Evolutionary conservation across 2,888 invertebrate genomes (phyloP), one percentile per base, ranked within the genome.

Genomic region (Cordilura impudica): DNA sequence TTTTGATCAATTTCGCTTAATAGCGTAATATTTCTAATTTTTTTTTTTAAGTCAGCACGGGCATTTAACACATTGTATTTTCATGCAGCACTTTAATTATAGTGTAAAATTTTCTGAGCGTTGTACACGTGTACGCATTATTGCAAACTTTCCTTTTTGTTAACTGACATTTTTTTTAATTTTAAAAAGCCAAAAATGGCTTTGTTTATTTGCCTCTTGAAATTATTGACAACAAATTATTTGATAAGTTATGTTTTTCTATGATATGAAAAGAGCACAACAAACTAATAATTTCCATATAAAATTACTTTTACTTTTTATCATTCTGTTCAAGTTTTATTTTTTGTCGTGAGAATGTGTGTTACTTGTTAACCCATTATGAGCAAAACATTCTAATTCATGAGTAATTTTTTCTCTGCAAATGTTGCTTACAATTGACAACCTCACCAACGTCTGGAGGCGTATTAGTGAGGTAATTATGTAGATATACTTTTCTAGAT

Each of bases 101-200:
- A n/a, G n/a, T n/a, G n/a, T 14, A 16, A 2, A 65, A 65, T 51
- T 35, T 35, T 16, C 19, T 29, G 23, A 29, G 35, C 31, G 21
- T 10, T 26, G 8, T 19, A 8, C 12, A 10, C 39, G 19, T 19
- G 14, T 19, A 65, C 51, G 65, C 65, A 35, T 65, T 65, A 65
- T 39, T 19, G 21, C 51, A 16, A 51, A 63, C 61, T 63, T 47
- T 49, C 18, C 18, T 19, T 19, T 45, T 51, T n/a, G 26, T 56
- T 31, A 19, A 31, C 6, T 23, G 47, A 58, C 39, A 53, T 43
- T 66, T 53, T 29, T 53, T 29, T 29, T 29, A 16, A 18, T 54
- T 51, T 66, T 35, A n/a, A 10, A 18, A 66, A 29, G n/a, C n/a
- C n/a, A n/a, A n/a, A n/a, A n/a, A n/a, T n/a, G 43, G 39, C 21